A percentile compares a stretch with the other conserved stretches of the same genome.
Evolutionary conservation across 2,113 vertebrate species (phyloP).

Genomic region (Mormyrus iriodes): DNA sequence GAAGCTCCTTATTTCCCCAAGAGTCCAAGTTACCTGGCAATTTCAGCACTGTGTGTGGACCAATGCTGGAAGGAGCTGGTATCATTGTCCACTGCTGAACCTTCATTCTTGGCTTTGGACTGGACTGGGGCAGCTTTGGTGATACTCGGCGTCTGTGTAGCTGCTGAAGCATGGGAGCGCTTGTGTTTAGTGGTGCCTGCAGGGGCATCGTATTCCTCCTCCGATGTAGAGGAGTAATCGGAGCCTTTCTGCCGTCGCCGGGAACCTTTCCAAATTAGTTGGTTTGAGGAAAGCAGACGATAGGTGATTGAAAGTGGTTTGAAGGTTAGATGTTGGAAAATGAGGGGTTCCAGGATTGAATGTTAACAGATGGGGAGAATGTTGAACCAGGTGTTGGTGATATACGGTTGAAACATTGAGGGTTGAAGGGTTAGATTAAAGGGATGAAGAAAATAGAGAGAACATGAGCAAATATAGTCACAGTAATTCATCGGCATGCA

Average conservation of each 20-base stretch:
- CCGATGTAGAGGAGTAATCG: conserved; percentile 93
- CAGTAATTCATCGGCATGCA: background rate
- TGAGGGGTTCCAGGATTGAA: background rate
- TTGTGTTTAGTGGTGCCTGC: conserved; percentile 86
- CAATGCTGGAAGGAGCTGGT: conserved; percentile 66
- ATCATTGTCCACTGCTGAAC: conserved; percentile 57
- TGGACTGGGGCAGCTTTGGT: conserved; percentile 30
- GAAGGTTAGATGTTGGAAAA: background rate
- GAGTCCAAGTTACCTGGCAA: conserved; percentile 61
- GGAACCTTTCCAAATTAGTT: conserved; percentile 65
- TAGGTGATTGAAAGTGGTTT: background rate
- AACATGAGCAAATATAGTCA: background rate
- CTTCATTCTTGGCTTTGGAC: background rate
- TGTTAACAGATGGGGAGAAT: background rate
- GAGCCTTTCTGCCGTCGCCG: conserved; percentile 86
- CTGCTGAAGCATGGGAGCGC: conserved; percentile 87
- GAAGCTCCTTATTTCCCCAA: background rate
- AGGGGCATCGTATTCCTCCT: conserved; percentile 90
- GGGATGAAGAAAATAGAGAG: background rate
- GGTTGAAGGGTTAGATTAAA: background rate
- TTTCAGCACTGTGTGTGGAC: conserved; percentile 85
- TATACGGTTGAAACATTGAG: background rate
- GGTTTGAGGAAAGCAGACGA: background rate
- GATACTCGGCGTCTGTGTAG: conserved; percentile 69
- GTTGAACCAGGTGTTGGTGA: background rate